A percentile compares a stretch with the other conserved stretches of the same genome.
phyloP scores from a whole-genome alignment of 2,113 vertebrate species.

The Lamprotornis superbus region DNA sequence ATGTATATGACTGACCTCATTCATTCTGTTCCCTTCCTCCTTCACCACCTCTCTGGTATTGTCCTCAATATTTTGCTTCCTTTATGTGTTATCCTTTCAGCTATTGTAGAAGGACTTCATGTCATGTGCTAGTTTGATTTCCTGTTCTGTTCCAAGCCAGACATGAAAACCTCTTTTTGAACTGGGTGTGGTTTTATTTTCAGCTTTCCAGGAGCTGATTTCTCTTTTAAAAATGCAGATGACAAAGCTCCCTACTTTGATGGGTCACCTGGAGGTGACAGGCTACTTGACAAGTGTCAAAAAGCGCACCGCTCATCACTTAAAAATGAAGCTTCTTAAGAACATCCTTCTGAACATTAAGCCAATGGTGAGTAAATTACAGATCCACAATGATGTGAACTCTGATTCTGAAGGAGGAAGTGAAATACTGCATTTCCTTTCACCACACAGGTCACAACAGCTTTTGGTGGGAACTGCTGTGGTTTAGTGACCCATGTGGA shows the following conservation, averaged over 20 bases:
- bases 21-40: neutral
- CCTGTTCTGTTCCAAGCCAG: neutral
- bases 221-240: neutral
- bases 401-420: neutral
- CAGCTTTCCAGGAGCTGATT: neutral
- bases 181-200: neutral
- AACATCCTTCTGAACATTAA: neutral
- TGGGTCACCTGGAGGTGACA: neutral
- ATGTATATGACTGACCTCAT: neutral
- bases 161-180: neutral
- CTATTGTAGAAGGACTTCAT: neutral
- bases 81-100: neutral
- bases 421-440: neutral
- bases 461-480: neutral
- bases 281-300: neutral
- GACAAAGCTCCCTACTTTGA: neutral
- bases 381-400: fast-evolving
- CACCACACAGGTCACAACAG: neutral
- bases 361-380: neutral
- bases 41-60: neutral
- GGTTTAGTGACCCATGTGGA: neutral
- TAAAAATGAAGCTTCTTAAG: neutral
- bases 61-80: neutral
- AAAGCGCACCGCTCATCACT: neutral
- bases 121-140: neutral